Conservation (phyloP, 2,888 invertebrate species). For the Limnephilus marmoratus region DNA sequence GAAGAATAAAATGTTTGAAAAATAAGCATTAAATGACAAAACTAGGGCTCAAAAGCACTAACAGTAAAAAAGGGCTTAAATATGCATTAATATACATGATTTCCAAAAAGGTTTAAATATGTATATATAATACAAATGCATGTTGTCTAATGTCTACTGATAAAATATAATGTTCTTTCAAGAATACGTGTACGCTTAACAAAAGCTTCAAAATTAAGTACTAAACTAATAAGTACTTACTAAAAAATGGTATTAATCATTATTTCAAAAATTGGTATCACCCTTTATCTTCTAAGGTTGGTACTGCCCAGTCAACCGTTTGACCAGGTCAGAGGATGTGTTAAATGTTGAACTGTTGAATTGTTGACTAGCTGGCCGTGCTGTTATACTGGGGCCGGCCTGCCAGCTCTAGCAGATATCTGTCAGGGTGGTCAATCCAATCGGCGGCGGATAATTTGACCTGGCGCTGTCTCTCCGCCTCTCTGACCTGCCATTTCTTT, state of each 20-base stretch:
- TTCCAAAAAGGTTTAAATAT: not conserved
- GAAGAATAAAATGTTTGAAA: no score
- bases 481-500: conserved; percentile 93
- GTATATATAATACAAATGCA: not conserved
- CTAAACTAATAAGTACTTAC: conserved; percentile 16
- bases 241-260: conserved; percentile 11
- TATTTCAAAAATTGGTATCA: conserved; percentile 22
- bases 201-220: conserved; percentile 8
- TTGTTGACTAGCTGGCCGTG: conserved; percentile 76
- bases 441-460: conserved; percentile 93
- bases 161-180: not conserved
- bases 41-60: not conserved
- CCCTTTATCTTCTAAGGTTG: not conserved
- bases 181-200: not conserved
- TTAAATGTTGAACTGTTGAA: not conserved
- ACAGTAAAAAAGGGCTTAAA: no score
- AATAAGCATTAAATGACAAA: not conserved
- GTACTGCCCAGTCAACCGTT: conserved; percentile 9
- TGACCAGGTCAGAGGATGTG: not conserved
- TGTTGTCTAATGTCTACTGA: not conserved
- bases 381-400: conserved; percentile 89
- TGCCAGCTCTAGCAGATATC: conserved; percentile 92
- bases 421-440: conserved; percentile 97
- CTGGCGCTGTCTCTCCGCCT: conserved; percentile 90
- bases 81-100: not conserved